These are phyloP conservation scores for Morelia viridis DNA, from an alignment of 2,797 vertebrate species.

Conservation along the genomic window DNA sequence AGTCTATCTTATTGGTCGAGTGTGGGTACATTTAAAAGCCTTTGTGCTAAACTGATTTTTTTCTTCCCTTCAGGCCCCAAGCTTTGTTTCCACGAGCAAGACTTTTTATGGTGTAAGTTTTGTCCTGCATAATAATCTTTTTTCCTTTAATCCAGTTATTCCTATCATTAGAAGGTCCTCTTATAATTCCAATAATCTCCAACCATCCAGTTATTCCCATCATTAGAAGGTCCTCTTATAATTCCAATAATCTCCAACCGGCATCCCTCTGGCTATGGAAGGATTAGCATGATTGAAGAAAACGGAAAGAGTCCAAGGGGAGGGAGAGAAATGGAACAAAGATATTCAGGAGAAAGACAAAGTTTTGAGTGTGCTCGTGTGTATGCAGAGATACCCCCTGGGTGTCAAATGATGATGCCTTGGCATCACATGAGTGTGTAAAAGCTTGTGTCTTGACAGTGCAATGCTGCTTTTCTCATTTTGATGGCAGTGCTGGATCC, in stretches of 20 bases:
- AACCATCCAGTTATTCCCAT: neutral
- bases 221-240: neutral
- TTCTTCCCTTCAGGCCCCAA: constrained; percentile 45
- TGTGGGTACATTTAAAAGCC: neutral
- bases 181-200: neutral
- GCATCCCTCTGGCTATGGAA: neutral
- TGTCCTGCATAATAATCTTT: neutral
- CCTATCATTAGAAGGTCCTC: neutral
- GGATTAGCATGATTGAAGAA: neutral
- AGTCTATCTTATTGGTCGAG: neutral
- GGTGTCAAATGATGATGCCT: neutral
- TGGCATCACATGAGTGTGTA: neutral
- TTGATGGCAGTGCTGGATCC: neutral
- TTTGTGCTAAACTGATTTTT: neutral
- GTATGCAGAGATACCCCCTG: no score
- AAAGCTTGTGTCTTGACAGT: neutral
- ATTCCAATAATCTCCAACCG: neutral
- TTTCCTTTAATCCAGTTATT: neutral
- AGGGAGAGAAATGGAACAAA: constrained; percentile 16
- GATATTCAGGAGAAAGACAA: neutral
- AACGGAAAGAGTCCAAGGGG: neutral
- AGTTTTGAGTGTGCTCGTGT: neutral
- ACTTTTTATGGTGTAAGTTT: constrained; percentile 19
- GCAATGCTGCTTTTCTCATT: neutral
- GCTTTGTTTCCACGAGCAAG: neutral